Conservation (phyloP, 2,113 vertebrate species). For the Pachycephala philippinensis region DNA sequence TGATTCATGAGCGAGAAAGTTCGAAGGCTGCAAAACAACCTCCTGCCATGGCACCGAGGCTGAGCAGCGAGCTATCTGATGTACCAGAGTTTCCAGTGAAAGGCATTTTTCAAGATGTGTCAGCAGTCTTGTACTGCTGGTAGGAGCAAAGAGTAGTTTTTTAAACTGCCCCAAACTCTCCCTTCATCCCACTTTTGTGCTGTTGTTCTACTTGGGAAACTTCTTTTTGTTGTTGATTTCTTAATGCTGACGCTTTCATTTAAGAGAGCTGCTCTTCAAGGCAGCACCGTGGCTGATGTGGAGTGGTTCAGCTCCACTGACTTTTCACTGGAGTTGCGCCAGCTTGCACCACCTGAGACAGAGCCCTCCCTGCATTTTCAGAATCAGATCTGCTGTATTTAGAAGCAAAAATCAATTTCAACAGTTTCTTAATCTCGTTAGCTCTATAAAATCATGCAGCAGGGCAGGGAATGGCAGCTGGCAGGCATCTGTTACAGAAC, state of each 20-base stretch:
- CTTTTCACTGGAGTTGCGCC: background rate
- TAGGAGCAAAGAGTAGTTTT: background rate
- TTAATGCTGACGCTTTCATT: background rate
- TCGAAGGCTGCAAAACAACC: background rate
- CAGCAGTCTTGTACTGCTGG: background rate
- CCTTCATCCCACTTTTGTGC: background rate
- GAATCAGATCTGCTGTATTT: conserved; percentile 55
- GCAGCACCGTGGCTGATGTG: background rate
- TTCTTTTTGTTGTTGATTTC: background rate
- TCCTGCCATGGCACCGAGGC: background rate
- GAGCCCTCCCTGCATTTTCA: conserved; percentile 3
- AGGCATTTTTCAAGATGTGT: background rate
- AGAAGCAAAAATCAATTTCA: conserved; percentile 59
- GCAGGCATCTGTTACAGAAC: conserved; percentile 61
- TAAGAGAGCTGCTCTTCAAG: background rate
- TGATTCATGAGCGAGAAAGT: background rate
- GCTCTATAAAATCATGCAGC: conserved; percentile 48
- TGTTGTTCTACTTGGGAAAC: conserved; percentile 1
- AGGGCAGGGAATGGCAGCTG: conserved; percentile 56
- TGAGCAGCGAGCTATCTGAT: background rate
- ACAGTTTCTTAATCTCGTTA: conserved; percentile 61
- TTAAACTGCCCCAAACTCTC: background rate
- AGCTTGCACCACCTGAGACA: conserved; percentile 27
- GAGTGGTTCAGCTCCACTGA: background rate
- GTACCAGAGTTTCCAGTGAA: background rate